phyloP scores from a whole-genome alignment of 2,888 invertebrate species.

The Schizaphis graminum region DNA sequence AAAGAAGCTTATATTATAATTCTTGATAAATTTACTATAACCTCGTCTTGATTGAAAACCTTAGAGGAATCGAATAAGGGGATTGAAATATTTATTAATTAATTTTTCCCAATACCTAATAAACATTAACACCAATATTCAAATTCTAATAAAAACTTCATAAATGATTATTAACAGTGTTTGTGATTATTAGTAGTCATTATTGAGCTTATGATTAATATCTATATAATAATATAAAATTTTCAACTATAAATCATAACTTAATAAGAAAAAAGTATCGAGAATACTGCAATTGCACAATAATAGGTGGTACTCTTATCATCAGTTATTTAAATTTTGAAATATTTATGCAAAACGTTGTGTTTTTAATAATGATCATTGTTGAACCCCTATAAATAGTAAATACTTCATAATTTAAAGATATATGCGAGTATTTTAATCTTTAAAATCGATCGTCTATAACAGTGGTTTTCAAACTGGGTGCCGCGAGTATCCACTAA shows the following conservation, averaged over 20 bases:
- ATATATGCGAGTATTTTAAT: neutral
- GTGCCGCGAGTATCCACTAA: too few relatives aligned
- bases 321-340: too few relatives aligned
- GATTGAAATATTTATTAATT: neutral
- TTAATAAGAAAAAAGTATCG: neutral
- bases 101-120: neutral
- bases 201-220: neutral
- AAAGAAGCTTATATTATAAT: too few relatives aligned
- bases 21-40: too few relatives aligned
- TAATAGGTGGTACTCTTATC: neutral
- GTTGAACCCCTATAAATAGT: neutral
- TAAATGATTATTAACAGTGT: neutral
- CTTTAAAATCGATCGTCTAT: neutral
- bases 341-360: neutral
- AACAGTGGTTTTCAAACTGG: too few relatives aligned
- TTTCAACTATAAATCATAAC: neutral
- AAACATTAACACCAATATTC: neutral
- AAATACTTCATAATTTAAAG: neutral
- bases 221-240: neutral
- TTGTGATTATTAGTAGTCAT: neutral
- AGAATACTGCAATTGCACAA: neutral
- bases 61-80: neutral
- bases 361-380: constrained; percentile 26
- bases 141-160: neutral
- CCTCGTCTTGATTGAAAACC: too few relatives aligned